These are phyloP conservation scores for Eledone cirrhosa DNA, from an alignment of 2,888 invertebrate species.

Conservation along the genomic window DNA sequence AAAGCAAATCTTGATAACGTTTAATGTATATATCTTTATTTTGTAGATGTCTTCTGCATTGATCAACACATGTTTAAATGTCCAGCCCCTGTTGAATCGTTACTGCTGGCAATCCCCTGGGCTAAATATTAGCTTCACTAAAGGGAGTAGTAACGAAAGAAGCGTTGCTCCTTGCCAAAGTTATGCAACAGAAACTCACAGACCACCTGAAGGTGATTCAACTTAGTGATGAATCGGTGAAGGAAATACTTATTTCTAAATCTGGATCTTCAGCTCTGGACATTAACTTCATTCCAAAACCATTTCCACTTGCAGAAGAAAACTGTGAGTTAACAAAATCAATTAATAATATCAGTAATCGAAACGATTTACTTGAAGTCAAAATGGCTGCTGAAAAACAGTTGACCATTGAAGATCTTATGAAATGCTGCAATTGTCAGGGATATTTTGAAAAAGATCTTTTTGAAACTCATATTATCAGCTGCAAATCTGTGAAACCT, in stretches of 20 bases:
- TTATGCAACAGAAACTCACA: conserved; percentile 26
- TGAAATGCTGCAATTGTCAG: background rate
- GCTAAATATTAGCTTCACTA: too few species aligned
- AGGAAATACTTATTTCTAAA: conserved; percentile 4
- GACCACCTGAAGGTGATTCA: conserved; percentile 15
- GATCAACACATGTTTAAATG: too few species aligned
- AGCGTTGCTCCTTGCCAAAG: background rate
- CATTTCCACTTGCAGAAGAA: conserved; percentile 13
- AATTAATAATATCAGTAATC: background rate
- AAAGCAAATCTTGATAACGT: too few species aligned
- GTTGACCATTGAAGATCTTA: conserved; percentile 16
- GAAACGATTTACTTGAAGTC: background rate
- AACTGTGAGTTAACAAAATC: background rate
- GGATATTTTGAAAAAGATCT: conserved; percentile 20
- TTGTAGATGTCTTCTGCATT: too few species aligned
- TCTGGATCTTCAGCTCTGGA: background rate
- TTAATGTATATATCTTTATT: too few species aligned
- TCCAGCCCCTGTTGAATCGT: too few species aligned
- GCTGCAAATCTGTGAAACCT: background rate
- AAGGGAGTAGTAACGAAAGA: too few species aligned
- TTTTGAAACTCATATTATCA: conserved; percentile 1
- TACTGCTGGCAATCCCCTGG: too few species aligned
- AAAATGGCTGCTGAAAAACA: conserved; percentile 14
- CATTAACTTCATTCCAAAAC: background rate
- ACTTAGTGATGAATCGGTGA: conserved; percentile 13